phyloP scores from a whole-genome alignment of 2,888 invertebrate species.

The Euplagia quadripunctaria region DNA sequence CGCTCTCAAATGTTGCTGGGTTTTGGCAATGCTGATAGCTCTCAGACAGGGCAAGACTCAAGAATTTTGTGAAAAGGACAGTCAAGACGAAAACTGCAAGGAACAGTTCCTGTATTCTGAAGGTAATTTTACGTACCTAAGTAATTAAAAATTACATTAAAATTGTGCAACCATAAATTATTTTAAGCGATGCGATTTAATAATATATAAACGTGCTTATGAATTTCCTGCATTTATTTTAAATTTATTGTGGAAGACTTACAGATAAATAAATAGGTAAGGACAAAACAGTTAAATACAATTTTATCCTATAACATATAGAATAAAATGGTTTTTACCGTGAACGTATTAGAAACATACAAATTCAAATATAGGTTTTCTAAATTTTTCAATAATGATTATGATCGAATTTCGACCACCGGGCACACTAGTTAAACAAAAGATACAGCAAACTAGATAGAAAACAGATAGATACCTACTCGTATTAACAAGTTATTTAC shows the following conservation, averaged over 20 bases:
- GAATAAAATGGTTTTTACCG: too few species aligned
- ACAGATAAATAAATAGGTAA: neutral
- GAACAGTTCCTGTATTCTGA: conserved; percentile 56
- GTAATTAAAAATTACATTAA: neutral
- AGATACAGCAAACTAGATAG: too few species aligned
- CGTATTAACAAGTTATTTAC: too few species aligned
- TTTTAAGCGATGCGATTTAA: neutral
- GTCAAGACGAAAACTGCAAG: conserved; percentile 57
- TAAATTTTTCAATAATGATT: too few species aligned
- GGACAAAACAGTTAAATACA: too few species aligned
- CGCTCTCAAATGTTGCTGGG: conserved; percentile 66
- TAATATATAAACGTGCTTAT: neutral
- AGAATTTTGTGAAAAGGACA: conserved; percentile 66
- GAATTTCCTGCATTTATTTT: neutral
- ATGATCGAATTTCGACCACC: too few species aligned
- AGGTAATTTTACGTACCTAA: conserved; percentile 52
- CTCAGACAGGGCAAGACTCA: conserved; percentile 60
- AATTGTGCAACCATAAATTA: neutral
- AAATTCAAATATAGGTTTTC: too few species aligned
- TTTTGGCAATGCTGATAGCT: conserved; percentile 63
- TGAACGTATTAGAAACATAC: too few species aligned
- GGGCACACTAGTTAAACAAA: too few species aligned
- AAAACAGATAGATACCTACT: too few species aligned
- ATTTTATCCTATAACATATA: too few species aligned
- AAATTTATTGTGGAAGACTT: too few species aligned